A percentile compares a stretch with the other conserved stretches of the same genome.
These are phyloP conservation scores for Drosophila asahinai DNA, from an alignment of 1,140 invertebrate genomes.

Conservation along the genomic window DNA sequence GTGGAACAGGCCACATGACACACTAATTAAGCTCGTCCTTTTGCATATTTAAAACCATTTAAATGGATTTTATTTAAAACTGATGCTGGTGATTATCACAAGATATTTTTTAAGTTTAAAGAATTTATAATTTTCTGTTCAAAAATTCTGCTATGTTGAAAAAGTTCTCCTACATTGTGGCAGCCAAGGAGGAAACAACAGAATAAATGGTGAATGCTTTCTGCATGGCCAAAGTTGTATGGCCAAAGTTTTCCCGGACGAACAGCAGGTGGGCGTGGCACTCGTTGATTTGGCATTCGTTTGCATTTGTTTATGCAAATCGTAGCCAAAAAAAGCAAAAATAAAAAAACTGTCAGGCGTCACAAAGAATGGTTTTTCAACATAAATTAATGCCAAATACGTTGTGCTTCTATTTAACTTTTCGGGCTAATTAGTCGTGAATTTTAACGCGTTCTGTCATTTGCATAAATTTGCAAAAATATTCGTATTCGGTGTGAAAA, in stretches of 20 bases:
- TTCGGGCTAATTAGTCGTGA: conserved; percentile 68
- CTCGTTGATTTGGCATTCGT: conserved; percentile 48
- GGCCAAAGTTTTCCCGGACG: conserved; percentile 21
- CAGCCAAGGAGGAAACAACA: conserved; percentile 5
- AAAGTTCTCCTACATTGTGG: conserved; percentile 23
- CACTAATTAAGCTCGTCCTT: conserved; percentile 14
- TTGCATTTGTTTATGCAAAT: conserved; percentile 57
- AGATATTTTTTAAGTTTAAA: neutral
- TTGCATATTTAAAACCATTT: conserved; percentile 20
- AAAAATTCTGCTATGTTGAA: conserved; percentile 3
- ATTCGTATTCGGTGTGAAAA: conserved; percentile 19
- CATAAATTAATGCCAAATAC: conserved; percentile 33
- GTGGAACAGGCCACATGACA: conserved; percentile 21
- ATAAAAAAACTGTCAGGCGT: conserved; percentile 26
- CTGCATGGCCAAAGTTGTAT: conserved; percentile 32
- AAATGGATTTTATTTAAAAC: conserved; percentile 5
- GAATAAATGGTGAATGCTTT: conserved; percentile 37
- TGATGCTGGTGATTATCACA: neutral
- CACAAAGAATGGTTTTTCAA: conserved; percentile 32
- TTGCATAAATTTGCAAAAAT: conserved; percentile 60
- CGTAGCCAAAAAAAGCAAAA: conserved; percentile 1
- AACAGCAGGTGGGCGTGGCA: conserved; percentile 35
- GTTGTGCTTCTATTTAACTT: conserved; percentile 51
- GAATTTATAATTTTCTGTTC: neutral
- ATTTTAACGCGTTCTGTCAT: conserved; percentile 56